Percentiles rank a stretch among this genome's conserved stretches.
Conservation (phyloP, 2,797 vertebrate species). For the Rachycentron canadum region DNA sequence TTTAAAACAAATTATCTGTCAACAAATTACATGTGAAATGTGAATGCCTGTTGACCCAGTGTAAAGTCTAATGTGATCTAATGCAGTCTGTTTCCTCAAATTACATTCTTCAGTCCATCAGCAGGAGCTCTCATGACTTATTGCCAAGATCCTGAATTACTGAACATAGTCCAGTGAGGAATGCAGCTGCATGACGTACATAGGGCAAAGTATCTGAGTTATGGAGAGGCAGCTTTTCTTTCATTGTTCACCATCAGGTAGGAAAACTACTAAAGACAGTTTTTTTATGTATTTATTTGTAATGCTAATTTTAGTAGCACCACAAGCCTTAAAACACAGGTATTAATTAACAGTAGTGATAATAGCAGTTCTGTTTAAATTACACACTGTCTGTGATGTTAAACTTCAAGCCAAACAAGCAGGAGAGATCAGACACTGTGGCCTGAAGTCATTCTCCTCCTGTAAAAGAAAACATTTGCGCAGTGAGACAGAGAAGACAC, state of each 20-base stretch:
- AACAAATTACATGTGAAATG: conserved; percentile 37
- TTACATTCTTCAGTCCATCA: conserved; percentile 65
- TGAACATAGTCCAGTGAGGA: conserved; percentile 31
- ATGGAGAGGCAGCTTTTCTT: conserved; percentile 19
- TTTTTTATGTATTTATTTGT: neutral
- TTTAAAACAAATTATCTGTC: conserved; percentile 52
- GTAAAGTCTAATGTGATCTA: conserved; percentile 47
- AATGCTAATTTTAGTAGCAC: neutral
- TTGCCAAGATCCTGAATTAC: conserved; percentile 44
- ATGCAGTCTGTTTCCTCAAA: conserved; percentile 68
- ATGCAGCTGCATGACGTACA: conserved; percentile 33
- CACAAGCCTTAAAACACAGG: neutral
- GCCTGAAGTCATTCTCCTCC: conserved; percentile 7
- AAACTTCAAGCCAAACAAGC: conserved; percentile 8
- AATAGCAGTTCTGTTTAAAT: neutral
- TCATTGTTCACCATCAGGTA: conserved; percentile 7
- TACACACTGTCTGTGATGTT: neutral
- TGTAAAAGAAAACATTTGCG: neutral
- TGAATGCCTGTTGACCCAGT: conserved; percentile 34
- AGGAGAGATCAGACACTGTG: neutral
- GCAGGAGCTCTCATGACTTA: conserved; percentile 53
- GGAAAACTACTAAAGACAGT: neutral
- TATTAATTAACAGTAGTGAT: neutral
- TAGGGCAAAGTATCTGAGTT: conserved; percentile 32
- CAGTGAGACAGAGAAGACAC: neutral